phyloP scores from a whole-genome alignment of 1,140 invertebrate species.

The Leptonema lineaticorne region DNA sequence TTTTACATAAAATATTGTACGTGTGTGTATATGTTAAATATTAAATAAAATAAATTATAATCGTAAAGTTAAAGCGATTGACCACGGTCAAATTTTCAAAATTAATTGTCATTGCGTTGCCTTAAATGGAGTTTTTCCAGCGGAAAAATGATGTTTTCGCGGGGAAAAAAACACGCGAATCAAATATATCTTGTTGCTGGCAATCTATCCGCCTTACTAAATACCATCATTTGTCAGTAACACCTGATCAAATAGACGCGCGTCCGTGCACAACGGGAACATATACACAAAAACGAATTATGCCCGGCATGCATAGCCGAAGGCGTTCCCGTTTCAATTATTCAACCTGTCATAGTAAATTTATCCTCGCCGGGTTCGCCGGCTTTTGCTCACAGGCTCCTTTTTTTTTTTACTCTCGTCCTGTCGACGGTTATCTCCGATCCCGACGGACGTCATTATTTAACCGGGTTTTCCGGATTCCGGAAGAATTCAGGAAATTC shows the following conservation, averaged over 20 bases:
- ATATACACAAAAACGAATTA: neutral
- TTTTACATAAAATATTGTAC: no score
- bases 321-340: slow-evolving; percentile 19
- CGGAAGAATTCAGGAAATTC: neutral
- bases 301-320: neutral
- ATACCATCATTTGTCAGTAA: slow-evolving; percentile 8
- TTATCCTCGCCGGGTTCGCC: neutral
- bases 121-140: no score
- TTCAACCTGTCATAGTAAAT: slow-evolving; percentile 20
- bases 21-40: no score
- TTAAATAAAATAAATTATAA: no score
- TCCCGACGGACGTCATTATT: neutral
- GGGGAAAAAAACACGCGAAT: no score
- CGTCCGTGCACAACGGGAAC: neutral
- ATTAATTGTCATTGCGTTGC: no score
- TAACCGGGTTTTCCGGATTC: neutral
- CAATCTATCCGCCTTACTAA: slow-evolving; percentile 13
- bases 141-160: no score
- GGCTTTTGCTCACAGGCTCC: neutral
- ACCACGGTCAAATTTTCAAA: no score
- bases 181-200: no score
- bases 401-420: neutral
- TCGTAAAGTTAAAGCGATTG: no score
- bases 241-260: neutral
- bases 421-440: neutral